Base-by-base conservation (phyloP, 2,888 invertebrate genomes). In the Leptinotarsa juncta region DNA sequence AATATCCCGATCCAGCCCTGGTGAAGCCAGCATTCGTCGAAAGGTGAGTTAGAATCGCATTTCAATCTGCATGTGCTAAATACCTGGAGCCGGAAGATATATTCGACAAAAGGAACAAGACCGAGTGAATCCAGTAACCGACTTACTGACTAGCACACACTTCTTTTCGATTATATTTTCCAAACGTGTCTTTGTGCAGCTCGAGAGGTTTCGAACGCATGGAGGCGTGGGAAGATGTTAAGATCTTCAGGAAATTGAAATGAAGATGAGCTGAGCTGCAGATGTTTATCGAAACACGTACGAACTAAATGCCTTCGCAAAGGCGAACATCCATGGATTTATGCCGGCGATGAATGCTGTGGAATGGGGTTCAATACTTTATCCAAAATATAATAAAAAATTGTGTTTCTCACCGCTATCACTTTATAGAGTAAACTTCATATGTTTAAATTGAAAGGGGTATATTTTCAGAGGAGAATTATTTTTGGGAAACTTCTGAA, bases 11-110 rank as follows among this genome's bases (percentile, higher is more conserved):
- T 32, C 26, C 65, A 14, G 65, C 57, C 70, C 70, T 72, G 75
- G n/a, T 15, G 32, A 23, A 48, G 65, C 32, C 55, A 12, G 65
- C 65, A 74, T 26, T 70, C 72, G 79, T 69, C 71, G 79, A 78
- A 77, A 74, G 78, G 74, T 73, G 69, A 71, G 65, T 69, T 55
- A 26, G 71, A 78, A 76, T 78, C 76, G 73, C 67, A 66, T 76
- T 78, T 78, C 78, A 76, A 78, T 78, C 78, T 78, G 76, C 74
- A 76, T 78, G 74, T 66, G 71, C 76, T 78, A 74, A 78, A 77
- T 74, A 72, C 66, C 48, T 49, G 65, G 20, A 67, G 67, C 51
- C 50, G 51, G 50, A 53, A 67, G 67, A 67, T 67, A 50, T 51
- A 67, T 51, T n/a, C 26, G 67, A 72, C 65, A 72, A 72, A 68